Evolutionary conservation across 1,140 invertebrate genomes (phyloP), one percentile per base, ranked within the genome.

Genomic region (Drosophila subpulchrella): DNA sequence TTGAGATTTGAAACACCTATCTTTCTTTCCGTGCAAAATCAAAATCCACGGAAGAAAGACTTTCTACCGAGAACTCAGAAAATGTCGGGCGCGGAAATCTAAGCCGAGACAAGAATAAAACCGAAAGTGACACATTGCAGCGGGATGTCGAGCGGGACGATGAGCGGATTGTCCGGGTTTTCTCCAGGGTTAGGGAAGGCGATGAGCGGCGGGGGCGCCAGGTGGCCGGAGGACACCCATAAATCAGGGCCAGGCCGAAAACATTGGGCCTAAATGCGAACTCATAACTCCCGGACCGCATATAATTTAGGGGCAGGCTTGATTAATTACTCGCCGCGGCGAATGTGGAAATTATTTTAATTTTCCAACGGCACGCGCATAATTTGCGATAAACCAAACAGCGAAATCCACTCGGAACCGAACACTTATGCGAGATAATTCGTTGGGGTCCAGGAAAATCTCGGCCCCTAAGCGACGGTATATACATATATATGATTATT

Each of bases 301-400:
- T 88, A 82, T 86, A 70, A 71, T 79, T 81, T 44, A 56, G 71
- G 41, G 62, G 32, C 41, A 47, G 60, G 32, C 67, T 80, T 71
- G 83, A 88, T 88, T 88, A 88, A 89, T 88, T 88, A 79, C 79
- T 57, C 63, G 76, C 79, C 73, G 83, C 60, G 75, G 71, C 72
- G 81, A 89, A 88, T 88, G 79, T 80, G 84, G 84, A 81, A 88
- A 88, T 80, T 88, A 88, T 88, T 88, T 83, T 80, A 88, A 88
- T 88, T 83, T 77, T 70, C 48, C 51, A 53, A 57, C 30, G 47
- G 27, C 61, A 70, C 53, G 65, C 66, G 76, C 73, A 67, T 79
- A 80, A 77, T 82, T 85, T 47, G 51, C 67, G 83, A 86, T 85
- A 85, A 85, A 55, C 57, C 50, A 32, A 39, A 54, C 17, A 38